Conservation (phyloP, 2,113 vertebrate genomes). For the Notarius lentiginosus region DNA sequence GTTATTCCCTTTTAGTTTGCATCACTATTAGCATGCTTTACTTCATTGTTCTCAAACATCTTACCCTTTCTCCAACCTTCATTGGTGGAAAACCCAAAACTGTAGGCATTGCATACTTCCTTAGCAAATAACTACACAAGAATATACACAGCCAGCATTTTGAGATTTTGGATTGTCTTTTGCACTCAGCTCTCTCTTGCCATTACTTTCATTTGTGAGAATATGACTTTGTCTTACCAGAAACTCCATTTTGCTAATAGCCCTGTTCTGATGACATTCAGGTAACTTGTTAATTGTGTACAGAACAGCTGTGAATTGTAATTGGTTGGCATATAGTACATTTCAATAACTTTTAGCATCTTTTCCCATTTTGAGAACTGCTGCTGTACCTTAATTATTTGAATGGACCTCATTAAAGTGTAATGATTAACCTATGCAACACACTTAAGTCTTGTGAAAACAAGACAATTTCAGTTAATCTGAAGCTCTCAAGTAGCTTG, state of each 20-base stretch:
- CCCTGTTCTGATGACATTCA: neutral
- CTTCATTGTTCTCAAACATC: neutral
- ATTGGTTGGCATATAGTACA: neutral
- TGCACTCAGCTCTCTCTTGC: neutral
- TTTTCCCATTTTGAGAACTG: neutral
- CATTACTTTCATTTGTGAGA: neutral
- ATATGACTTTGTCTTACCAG: neutral
- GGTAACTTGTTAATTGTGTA: neutral
- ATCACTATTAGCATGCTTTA: neutral
- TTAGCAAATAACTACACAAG: neutral
- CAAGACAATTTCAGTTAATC: neutral
- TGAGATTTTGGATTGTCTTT: neutral
- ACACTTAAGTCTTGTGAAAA: neutral
- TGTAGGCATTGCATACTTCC: neutral
- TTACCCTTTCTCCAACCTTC: neutral
- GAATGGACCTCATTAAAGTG: neutral
- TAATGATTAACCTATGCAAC: neutral
- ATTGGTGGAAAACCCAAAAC: neutral
- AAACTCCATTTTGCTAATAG: neutral
- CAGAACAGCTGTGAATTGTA: neutral
- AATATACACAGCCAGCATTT: neutral
- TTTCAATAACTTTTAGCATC: neutral
- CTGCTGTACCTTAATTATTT: too few species aligned
- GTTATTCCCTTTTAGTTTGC: neutral
- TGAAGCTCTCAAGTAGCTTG: neutral